Evolutionary conservation across 2,888 invertebrate genomes (phyloP), one percentile per base, ranked within the genome.

Genomic region (Keiferia lycopersicella): DNA sequence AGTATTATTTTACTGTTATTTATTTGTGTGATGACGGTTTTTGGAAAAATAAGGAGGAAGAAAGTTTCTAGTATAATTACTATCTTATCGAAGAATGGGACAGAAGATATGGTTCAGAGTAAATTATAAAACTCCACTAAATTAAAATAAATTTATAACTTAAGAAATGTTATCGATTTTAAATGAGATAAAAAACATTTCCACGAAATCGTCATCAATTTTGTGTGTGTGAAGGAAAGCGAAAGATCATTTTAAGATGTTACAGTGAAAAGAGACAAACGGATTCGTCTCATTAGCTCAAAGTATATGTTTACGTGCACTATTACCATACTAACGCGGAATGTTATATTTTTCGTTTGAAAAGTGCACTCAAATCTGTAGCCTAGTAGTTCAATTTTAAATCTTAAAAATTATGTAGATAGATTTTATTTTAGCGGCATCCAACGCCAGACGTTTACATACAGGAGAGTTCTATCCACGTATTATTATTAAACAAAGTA

Each of bases 401-500:
- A 22, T 51, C 18, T 16, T 20, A 20, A 50, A n/a, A 50, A 20
- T 51, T 51, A 51, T 51, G 51, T 22, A 51, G 22, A 22, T 51
- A 51, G 51, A 0, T 51, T 51, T 10, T 51, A 45, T 45, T 45
- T 51, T 51, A 8, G 10, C 18, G 51, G 51, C 51, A 22, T 51
- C 20, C 51, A 51, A 51, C 51, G 51, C 20, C 18, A 11, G 1
- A 22, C 8, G 10, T 22, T 12, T 51, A 51, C 18, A 22, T 51
- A 51, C 18, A 51, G 56, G 26, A 26, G 56, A 22, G 56, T 56
- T 56, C 30, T n/a, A n/a, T 30, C 20, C 56, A 56, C 38, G 38
- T 68, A 51, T 26, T 51, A 66, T 66, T 64, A 61, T 67, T 68
- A 74, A 69, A 73, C 70, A 70, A 73, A 76, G 72, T 77, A 76